Evolutionary conservation across 2,888 invertebrate genomes (phyloP), one percentile per base, ranked within the genome.

Genomic region (Drymonia ruficornis): DNA sequence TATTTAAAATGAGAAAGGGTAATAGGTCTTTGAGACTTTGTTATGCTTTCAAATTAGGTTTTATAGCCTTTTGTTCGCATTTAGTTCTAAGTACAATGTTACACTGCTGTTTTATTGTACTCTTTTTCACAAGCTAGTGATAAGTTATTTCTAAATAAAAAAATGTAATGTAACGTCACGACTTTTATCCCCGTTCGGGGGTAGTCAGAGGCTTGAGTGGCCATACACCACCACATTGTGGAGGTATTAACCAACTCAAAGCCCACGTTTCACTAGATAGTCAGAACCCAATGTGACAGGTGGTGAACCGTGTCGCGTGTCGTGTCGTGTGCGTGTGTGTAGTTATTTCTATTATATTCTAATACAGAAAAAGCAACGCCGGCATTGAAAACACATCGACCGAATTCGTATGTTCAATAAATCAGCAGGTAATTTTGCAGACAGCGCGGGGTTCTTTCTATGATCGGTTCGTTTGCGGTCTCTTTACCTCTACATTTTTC

Each of bases 1-100:
- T 55, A 63, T 67, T 63, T 63, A 46, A 63, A 64, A 63, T 54
- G 53, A 59, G 58, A 52, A 63, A 63, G 50, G 45, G 9, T 45
- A 45, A 45, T 28, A 9, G 13, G 18, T 23, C 23, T 28, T 28
- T 19, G n/a, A 45, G 28, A n/a, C 28, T 28, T 45, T 45, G 15
- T 45, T 45, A 28, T 28, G 23, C 45, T 28, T 45, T 15, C 18
- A 28, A 45, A 45, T 45, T 45, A 28, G n/a, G 28, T 43, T 43
- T 43, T 43, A 43, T 43, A 13, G 43, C 19, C 13, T 43, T 19
- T 43, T 43, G 19, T 43, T 43, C 43, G 19, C 43, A 4, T 18
- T 13, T 6, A 43, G 12, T 19, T 43, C 8, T 19, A n/a, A n/a
- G n/a, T n/a, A 43, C 19, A 43, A 23, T 43, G 43, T 8, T 42